Evolutionary conservation across 2,888 invertebrate genomes (phyloP), one percentile per base, ranked within the genome.

Genomic region (Nephrotoma flavescens): DNA sequence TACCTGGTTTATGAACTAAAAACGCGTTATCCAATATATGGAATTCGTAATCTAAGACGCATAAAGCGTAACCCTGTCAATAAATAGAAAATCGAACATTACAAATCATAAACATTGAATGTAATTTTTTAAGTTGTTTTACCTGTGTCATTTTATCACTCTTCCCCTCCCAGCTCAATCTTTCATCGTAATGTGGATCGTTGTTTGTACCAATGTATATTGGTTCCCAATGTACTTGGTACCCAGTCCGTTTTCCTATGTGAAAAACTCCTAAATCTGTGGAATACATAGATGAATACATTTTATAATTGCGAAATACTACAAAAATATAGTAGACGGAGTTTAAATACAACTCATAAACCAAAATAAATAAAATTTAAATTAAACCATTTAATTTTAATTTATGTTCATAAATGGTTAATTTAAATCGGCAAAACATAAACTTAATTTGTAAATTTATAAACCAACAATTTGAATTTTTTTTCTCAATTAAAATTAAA

Each of bases 21-120:
- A 97, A 98, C n/a, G 96, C 97, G 92, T 97, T 97, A 92, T 98
- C 97, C 90, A 98, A 92, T 89, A 98, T 97, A 92, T 97, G 95
- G 91, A 98, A 97, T 90, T 98, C 97, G 92, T 98, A 98, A 91
- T 97, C 96, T 91, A 96, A 93, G 42, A 97, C 96, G 92, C 98
- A 98, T 88, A 98, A 94, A 87, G 96, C 94, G 92, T 97, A 98
- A 88, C 97, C 97, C 97, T 97, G 93, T 41, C 90, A 89, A 87
- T 84, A 15, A 57, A 84, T 2, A 86, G 31, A 85, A 71, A 87
- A 85, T 9, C 9, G n/a, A 11, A 15, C 83, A 86, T 2, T 86
- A 4, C 42, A 44, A 31, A 86, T 31, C 31, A 31, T 3, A 31
- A 31, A 31, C 11, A 12, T 3, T 47, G n/a, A 1, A 12, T 3